Evolutionary conservation across 2,113 vertebrate genomes (phyloP).

Genomic region (Taurulus bubalis): DNA sequence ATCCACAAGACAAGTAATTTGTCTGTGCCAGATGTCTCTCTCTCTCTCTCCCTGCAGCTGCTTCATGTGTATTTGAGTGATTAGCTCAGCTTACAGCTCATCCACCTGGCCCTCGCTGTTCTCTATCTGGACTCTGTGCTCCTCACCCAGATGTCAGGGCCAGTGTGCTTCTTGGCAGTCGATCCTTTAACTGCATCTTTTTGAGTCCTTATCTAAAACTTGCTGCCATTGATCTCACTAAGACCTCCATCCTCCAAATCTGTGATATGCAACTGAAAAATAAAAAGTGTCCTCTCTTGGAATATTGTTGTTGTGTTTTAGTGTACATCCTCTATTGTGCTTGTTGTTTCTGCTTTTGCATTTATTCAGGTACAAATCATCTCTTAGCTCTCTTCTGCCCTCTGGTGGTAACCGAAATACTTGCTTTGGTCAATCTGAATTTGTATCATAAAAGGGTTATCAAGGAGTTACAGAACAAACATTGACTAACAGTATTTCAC

Average conservation of each 20-base stretch:
- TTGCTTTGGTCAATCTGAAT: neutral
- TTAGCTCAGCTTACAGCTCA: slow-evolving; percentile 33
- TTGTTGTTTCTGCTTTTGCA: neutral
- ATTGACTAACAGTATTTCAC: neutral
- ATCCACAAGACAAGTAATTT: neutral
- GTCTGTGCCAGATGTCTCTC: neutral
- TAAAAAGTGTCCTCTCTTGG: neutral
- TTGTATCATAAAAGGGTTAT: neutral
- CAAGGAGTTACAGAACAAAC: neutral
- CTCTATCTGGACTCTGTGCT: slow-evolving; percentile 45
- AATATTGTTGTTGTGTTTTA: neutral
- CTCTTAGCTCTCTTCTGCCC: slow-evolving; percentile 26
- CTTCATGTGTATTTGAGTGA: slow-evolving; percentile 17
- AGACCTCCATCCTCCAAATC: slow-evolving; percentile 2
- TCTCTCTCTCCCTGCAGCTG: slow-evolving; percentile 21
- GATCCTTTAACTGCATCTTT: slow-evolving; percentile 14
- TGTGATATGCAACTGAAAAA: neutral
- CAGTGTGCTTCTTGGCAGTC: slow-evolving; percentile 13
- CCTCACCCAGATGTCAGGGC: slow-evolving; percentile 36
- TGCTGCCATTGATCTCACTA: neutral
- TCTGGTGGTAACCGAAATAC: slow-evolving; percentile 40
- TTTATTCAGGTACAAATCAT: neutral
- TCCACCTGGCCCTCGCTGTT: slow-evolving; percentile 32
- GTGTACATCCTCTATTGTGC: neutral
- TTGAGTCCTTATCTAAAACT: slow-evolving; percentile 5